Conservation (phyloP, 2,113 vertebrate genomes). For the Sylvia atricapilla region DNA sequence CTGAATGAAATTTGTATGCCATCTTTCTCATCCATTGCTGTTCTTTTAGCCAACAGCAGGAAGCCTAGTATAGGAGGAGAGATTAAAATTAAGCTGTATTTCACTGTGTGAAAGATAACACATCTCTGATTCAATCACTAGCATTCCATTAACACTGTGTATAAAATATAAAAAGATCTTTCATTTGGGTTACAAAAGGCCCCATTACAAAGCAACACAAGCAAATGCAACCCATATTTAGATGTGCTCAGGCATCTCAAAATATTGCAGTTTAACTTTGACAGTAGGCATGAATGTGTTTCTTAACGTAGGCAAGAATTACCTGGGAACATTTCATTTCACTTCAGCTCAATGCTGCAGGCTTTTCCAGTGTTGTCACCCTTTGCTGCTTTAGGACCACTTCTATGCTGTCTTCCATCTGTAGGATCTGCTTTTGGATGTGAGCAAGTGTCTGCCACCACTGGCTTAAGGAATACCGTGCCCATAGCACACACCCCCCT, state of each 20-base stretch:
- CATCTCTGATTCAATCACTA: background rate
- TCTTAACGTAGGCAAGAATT: background rate
- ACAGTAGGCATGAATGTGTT: background rate
- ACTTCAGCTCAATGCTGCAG: background rate
- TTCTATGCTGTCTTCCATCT: background rate
- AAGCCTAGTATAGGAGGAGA: background rate
- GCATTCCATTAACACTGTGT: background rate
- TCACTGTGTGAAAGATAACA: background rate
- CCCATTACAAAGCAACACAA: background rate
- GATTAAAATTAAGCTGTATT: background rate
- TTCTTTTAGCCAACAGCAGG: background rate
- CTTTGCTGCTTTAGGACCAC: background rate
- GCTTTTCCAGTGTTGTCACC: background rate
- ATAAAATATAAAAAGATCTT: background rate
- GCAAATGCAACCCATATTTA: background rate
- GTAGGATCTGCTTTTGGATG: background rate
- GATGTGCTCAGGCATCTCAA: background rate
- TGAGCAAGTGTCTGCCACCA: background rate
- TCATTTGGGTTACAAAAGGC: background rate
- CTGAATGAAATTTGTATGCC: background rate
- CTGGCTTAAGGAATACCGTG: background rate
- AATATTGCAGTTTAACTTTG: background rate
- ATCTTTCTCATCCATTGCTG: background rate
- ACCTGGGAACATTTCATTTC: background rate
- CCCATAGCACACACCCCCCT: rapidly evolving